Base-by-base conservation (phyloP, 2,113 vertebrate genomes). In the Ictalurus furcatus region DNA sequence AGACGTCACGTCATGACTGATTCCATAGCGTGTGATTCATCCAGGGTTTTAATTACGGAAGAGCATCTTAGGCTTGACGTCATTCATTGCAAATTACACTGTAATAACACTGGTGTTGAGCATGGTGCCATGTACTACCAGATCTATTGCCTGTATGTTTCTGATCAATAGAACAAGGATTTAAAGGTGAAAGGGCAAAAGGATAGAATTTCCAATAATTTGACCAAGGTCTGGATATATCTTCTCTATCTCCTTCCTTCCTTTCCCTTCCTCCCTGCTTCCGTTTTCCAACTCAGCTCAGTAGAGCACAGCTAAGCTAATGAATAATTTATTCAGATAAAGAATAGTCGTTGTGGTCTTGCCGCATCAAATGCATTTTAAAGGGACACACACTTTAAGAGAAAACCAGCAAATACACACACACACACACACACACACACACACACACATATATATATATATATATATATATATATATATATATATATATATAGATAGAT, bases 321-420 rank as follows among this genome's bases (percentile, higher is more conserved):
- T 96, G 93, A 96, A 96, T 96, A 93, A 96, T 96, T 95, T 74
- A 96, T 93, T 54, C 87, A 82, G 12, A 82, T 90, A 93, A 87
- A 90, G 92, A 94, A 93, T 85, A 85, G 89, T 86, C 92, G 92
- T 91, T 90, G 91, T 73, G 69, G 63, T 69, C 90, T 89, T 81
- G 80, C 88, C 76, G 86, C 90, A 90, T 92, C 89, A 92, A 86
- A 86, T 30, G 61, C 92, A 91, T 92, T 92, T 94, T 94, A 93
- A 94, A 95, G 92, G 90, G 91, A 84, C 1, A 74, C 63, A 88
- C 81, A 84, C 79, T 84, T 37, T 23, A 34, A 40, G 28, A 63
- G 54, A 74, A 34, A 56, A 16, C 14, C 25, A 59, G 19, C 63
- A 83, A 13, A 61, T 63, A 78, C 34, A 34, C 34, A 34, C 34